Conservation (phyloP, 2,113 vertebrate genomes). For the Dendropsophus ebraccatus region DNA sequence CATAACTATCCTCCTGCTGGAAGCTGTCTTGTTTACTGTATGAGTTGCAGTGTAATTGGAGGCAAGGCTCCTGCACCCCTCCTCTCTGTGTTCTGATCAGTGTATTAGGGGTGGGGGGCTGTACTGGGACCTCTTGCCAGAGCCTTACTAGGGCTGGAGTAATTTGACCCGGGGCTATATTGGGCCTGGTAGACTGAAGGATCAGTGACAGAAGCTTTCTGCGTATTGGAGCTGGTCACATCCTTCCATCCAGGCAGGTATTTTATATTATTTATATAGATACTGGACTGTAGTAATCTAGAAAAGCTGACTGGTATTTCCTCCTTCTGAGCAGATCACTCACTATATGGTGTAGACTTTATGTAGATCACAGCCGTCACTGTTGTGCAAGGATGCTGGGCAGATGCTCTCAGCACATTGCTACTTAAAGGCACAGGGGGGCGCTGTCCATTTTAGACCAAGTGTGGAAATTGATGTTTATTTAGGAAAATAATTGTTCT, state of each 20-base stretch:
- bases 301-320: neutral
- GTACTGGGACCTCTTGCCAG: constrained; percentile 28
- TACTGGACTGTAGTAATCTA: neutral
- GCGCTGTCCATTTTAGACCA: neutral
- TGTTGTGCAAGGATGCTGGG: neutral
- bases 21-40: constrained; percentile 45
- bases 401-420: neutral
- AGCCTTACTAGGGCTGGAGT: constrained; percentile 56
- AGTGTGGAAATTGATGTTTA: neutral
- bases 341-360: neutral
- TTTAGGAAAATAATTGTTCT: neutral
- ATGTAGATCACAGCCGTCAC: neutral
- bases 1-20: neutral
- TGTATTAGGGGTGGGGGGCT: constrained; percentile 18
- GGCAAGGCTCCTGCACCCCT: constrained; percentile 31
- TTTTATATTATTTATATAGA: neutral
- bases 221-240: constrained; percentile 43
- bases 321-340: neutral
- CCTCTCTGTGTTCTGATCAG: constrained; percentile 33
- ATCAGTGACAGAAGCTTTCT: constrained; percentile 43
- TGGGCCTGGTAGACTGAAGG: constrained; percentile 39
- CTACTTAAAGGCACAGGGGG: neutral
- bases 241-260: constrained; percentile 52
- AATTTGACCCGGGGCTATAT: constrained; percentile 53
- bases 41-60: constrained; percentile 50